Percentiles rank a stretch among this genome's conserved stretches.
Conservation (phyloP, 2,113 vertebrate genomes). For the Gymnobelideus leadbeateri region DNA sequence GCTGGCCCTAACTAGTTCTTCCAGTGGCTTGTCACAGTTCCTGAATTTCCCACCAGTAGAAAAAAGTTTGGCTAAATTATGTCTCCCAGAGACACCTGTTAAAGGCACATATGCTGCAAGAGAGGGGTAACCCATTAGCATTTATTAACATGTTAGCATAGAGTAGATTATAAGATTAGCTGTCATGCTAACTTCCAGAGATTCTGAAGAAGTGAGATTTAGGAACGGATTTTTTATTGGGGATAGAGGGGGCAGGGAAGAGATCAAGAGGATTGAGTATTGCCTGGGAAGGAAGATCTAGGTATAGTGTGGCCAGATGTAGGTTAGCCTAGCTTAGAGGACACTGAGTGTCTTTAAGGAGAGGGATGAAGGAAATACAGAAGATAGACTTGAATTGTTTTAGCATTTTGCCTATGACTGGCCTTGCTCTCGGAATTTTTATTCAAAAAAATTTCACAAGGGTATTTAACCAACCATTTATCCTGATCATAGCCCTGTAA, state of each 20-base stretch:
- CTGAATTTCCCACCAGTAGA: constrained; percentile 18
- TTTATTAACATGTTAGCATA: not conserved
- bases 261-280: not conserved
- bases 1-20: not conserved
- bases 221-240: not conserved
- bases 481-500: not conserved
- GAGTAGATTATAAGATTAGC: constrained; percentile 21
- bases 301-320: not conserved
- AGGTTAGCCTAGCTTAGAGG: not conserved
- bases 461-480: not conserved
- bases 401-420: not conserved
- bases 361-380: not conserved
- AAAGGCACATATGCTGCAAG: not conserved
- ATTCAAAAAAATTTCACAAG: not conserved
- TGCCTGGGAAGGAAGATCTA: not conserved
- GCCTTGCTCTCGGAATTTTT: not conserved
- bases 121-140: constrained; percentile 15
- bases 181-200: not conserved
- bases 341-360: not conserved
- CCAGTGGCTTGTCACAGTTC: not conserved
- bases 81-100: constrained; percentile 15
- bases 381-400: not conserved
- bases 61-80: constrained; percentile 37
- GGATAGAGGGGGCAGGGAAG: not conserved
- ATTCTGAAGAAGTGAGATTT: not conserved